Evolutionary conservation across 2,113 vertebrate genomes (phyloP).

Genomic region (Zosterops borbonicus): DNA sequence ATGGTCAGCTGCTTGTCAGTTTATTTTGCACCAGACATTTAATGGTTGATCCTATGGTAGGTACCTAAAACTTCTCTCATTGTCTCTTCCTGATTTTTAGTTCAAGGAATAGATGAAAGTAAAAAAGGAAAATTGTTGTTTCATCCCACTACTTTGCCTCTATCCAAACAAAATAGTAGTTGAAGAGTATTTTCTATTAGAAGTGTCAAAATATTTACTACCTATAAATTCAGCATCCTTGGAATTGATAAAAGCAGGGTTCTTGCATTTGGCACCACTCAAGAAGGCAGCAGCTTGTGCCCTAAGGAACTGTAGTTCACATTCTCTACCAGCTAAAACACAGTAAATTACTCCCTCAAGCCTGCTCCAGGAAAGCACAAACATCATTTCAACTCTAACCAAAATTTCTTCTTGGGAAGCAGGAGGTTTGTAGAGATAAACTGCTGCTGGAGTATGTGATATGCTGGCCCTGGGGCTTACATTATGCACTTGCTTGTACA

Average conservation of each 20-base stretch:
- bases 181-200: not conserved
- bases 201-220: not conserved
- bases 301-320: not conserved
- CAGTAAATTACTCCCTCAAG: not conserved
- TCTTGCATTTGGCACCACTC: not conserved
- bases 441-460: accelerated
- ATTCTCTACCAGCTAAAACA: not conserved
- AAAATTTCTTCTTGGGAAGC: not conserved
- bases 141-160: not conserved
- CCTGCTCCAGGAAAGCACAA: not conserved
- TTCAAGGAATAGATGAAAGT: not conserved
- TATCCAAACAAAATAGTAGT: not conserved
- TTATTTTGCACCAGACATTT: not conserved
- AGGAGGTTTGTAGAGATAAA: not conserved
- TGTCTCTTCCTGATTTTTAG: not conserved
- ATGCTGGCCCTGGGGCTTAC: not conserved
- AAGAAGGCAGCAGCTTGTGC: not conserved
- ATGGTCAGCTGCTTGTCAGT: not conserved
- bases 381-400: not conserved
- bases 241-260: not conserved
- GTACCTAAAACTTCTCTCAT: not conserved
- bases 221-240: not conserved
- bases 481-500: not conserved
- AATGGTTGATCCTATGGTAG: not conserved
- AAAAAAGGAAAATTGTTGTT: not conserved